Evolutionary conservation across 2,113 vertebrate genomes (phyloP), one percentile per base, ranked within the genome.

Genomic region (Carassius gibelio): DNA sequence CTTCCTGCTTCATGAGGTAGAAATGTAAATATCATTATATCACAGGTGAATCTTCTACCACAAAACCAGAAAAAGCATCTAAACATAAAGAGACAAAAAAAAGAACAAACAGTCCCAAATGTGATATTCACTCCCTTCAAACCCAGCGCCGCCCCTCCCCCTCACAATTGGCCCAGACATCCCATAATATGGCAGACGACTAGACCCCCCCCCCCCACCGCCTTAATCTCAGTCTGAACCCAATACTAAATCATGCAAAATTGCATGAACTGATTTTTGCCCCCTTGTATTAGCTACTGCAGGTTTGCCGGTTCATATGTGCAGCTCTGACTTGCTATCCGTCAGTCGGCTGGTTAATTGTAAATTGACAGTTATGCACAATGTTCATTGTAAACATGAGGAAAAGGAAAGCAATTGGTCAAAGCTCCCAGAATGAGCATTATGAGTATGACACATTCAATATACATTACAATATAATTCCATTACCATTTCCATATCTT

Each of bases 141-240:
- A 0, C 23, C 57, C 36, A 17, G 77, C 84, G 81, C 74, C 9
- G 84, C 90, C 91, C 93, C 89, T 93, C 92, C 93, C 90, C 92
- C 94, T 83, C 45, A 80, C 86, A 87, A 87, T 91, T 91, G 92
- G 91, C 91, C 79, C 88, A 82, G 78, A 91, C 91, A 94, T 93
- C 92, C 94, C 92, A 94, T 94, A 94, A 94, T 94, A 93, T 88
- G 88, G 89, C 86, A 45, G n/a, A 79, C 77, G 50, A 69, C 78
- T 87, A 68, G 42, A 14, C 82, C 72, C 82, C 45, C 75, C 78
- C 66, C 91, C 85, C 85, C 26, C 26, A 26, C 26, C 26, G 0
- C 26, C 75, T 79, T 80, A 80, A 80, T 80, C 59, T 80, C 59
- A 48, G 34, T 14, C 77, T 62, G 36, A 79, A 80, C 59, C 38